Base-by-base conservation (phyloP, 2,888 invertebrate genomes). In the Cloeon dipterum region DNA sequence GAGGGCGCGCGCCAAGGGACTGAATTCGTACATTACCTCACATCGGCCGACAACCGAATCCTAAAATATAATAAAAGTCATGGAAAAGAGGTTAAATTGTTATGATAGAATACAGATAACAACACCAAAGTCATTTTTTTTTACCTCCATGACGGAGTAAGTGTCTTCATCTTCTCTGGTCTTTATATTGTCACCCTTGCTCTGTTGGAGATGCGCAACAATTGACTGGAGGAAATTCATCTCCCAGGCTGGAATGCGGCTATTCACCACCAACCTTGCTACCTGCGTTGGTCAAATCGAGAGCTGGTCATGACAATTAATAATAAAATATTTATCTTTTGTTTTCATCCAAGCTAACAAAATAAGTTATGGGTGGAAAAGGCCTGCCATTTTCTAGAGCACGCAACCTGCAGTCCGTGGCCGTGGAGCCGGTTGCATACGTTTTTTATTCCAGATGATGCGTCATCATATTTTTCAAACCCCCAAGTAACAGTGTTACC, bases 181-280 rank as follows among this genome's bases (percentile, higher is more conserved):
- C 8, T 38, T 40, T 3, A 19, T 18, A 16, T 32, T 32, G 32
- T 11, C 5, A 4, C 29, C 29, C 7, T n/a, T n/a, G 13, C n/a
- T 8, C 8, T 26, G 14, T 20, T 42, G 41, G 20, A 44, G 23
- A 18, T 44, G 43, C 8, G 35, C 25, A 10, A 37, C 39, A 8
- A 44, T 26, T 13, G 40, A 42, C 25, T 41, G 39, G 19, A 42
- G 36, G 33, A 44, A 42, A 35, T 44, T 44, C 11, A 39, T 35
- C 20, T 42, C 39, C 43, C 43, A 44, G 23, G 39, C 35, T 14
- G 26, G 18, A 13, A 37, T 3, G 2, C 35, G 37, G 3, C 23
- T 8, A 11, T 20, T 32, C 29, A 42, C 20, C 7, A 23, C 11
- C 13, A 42, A 7, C 2, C 17, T 23, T 20, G 36, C 36, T 8